Conservation (phyloP, 2,113 vertebrate species). For the Odobenus rosmarus region DNA sequence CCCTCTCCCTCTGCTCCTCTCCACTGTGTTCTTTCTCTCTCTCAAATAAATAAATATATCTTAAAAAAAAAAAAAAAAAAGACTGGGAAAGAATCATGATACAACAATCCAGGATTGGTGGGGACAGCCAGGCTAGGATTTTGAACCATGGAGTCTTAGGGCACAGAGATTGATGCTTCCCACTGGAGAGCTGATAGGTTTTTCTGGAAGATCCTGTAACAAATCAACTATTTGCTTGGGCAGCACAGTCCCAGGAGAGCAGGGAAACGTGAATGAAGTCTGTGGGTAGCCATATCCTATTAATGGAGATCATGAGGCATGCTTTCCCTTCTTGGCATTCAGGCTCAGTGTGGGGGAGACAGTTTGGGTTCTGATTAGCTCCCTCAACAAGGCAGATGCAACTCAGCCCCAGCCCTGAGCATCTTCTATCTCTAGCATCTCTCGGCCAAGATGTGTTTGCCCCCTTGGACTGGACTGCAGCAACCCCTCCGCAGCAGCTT, state of each 20-base stretch:
- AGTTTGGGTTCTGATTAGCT: background rate
- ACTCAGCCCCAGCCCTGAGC: background rate
- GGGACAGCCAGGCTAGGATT: background rate
- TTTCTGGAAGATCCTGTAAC: background rate
- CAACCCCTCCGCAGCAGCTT: background rate
- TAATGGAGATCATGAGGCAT: background rate
- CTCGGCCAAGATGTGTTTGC: background rate
- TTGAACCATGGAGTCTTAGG: background rate
- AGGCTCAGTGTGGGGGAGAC: background rate
- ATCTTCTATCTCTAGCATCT: background rate
- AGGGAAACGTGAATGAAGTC: background rate
- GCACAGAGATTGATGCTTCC: background rate
- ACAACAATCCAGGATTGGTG: background rate
- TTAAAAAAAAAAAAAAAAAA: no score
- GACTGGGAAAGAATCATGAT: background rate
- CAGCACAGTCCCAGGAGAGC: background rate
- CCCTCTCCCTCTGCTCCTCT: no score
- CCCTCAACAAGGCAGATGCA: background rate
- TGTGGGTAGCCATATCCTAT: no score
- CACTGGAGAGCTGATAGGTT: background rate
- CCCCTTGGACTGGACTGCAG: background rate
- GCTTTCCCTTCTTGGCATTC: background rate
- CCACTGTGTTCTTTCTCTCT: no score
- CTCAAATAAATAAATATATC: no score
- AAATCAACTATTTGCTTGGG: background rate